Percentiles rank a stretch among this genome's conserved stretches.
Conservation (phyloP, 2,888 invertebrate genomes). For the Rhyacophila evoluta region DNA sequence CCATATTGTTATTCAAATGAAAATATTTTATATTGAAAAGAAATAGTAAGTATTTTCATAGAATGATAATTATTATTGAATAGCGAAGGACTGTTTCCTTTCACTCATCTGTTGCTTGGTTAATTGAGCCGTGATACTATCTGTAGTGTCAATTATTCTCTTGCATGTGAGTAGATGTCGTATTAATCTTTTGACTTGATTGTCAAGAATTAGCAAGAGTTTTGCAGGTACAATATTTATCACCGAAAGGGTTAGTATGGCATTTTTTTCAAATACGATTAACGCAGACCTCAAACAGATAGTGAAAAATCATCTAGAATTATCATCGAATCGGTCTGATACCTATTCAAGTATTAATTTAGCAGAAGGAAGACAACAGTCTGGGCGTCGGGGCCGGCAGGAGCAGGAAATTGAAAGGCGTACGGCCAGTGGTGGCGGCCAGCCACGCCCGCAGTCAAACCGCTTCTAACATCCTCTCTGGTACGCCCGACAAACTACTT, state of each 20-base stretch:
- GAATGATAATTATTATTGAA: too few species aligned
- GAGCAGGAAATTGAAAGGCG: slow-evolving; percentile 48
- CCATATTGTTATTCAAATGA: too few species aligned
- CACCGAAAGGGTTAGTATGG: background rate
- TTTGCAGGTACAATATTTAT: background rate
- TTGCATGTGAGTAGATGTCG: too few species aligned
- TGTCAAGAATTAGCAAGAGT: background rate
- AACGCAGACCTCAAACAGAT: background rate
- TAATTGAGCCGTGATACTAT: too few species aligned
- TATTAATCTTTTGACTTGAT: too few species aligned
- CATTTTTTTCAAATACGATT: background rate
- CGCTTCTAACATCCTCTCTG: slow-evolving; percentile 56
- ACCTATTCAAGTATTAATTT: slow-evolving; percentile 53
- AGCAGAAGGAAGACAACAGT: slow-evolving; percentile 53
- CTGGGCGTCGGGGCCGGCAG: slow-evolving; percentile 35
- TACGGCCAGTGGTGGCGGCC: slow-evolving; percentile 47
- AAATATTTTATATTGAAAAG: too few species aligned
- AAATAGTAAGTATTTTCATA: too few species aligned
- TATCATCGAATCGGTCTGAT: slow-evolving; percentile 34
- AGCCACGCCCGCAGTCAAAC: slow-evolving; percentile 39
- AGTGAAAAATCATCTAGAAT: background rate
- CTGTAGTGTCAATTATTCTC: too few species aligned
- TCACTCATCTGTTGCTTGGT: too few species aligned
- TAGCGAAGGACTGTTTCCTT: too few species aligned
- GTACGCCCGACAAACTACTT: slow-evolving; percentile 49